phyloP scores from a whole-genome alignment of 2,113 vertebrate species.

The Pollimyrus isidori region DNA sequence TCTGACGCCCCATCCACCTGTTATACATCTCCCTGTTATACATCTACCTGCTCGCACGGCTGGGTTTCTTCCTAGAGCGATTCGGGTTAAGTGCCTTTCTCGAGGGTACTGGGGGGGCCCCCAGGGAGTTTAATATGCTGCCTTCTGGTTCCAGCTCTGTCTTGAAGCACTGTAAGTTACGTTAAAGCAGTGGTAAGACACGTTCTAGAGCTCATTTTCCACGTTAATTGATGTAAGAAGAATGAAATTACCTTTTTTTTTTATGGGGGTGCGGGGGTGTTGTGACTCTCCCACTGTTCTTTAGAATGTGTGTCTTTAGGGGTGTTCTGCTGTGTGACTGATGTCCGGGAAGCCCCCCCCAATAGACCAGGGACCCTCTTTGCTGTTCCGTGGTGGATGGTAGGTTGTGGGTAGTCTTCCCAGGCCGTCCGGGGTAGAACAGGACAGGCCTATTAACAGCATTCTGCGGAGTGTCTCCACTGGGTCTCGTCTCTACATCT shows the following conservation, averaged over 20 bases:
- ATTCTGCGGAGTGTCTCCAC: neutral
- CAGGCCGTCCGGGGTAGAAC: no score
- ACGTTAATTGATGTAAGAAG: neutral
- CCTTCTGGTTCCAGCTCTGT: neutral
- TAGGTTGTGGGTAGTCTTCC: no score
- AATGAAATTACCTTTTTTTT: neutral
- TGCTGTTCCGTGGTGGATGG: neutral
- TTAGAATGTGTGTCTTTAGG: neutral
- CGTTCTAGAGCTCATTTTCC: neutral
- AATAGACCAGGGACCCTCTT: neutral
- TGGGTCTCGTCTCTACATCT: neutral
- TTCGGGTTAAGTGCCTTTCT: neutral
- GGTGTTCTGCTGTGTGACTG: neutral
- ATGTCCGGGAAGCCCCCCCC: neutral
- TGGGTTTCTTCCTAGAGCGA: neutral
- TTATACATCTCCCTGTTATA: neutral
- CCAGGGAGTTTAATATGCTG: neutral
- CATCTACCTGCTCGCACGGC: neutral
- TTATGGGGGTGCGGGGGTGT: neutral
- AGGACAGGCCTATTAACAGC: neutral
- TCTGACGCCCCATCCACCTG: neutral
- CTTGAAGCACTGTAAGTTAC: neutral
- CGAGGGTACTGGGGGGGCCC: neutral
- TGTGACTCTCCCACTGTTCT: neutral
- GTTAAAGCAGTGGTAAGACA: neutral